phyloP scores from a whole-genome alignment of 2,113 vertebrate genomes.

The Smithornis capensis region DNA sequence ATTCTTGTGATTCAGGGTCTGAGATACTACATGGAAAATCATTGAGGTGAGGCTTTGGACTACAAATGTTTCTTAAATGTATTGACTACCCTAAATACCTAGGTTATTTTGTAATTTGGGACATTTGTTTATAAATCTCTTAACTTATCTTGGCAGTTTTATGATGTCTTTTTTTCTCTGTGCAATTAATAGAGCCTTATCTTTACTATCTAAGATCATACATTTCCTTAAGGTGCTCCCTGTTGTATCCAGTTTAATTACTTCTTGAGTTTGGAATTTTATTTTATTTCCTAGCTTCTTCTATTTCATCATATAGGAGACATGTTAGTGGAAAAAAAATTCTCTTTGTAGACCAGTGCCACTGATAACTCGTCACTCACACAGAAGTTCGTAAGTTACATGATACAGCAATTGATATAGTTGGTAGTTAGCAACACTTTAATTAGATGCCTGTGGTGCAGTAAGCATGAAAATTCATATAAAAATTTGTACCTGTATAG shows the following conservation, averaged over 20 bases:
- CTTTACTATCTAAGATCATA: background rate
- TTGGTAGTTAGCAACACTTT: background rate
- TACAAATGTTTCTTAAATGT: background rate
- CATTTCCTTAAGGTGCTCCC: background rate
- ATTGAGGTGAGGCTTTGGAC: background rate
- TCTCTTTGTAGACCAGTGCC: background rate
- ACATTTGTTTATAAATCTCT: background rate
- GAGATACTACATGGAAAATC: background rate
- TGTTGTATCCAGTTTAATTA: background rate
- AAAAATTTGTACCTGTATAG: background rate
- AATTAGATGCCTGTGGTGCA: background rate
- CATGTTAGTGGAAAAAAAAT: background rate
- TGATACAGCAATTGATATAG: fast-evolving
- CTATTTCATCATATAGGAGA: background rate
- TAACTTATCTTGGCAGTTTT: background rate
- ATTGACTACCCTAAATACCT: background rate
- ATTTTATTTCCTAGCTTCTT: background rate
- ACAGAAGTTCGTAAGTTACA: background rate
- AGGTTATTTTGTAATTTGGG: background rate
- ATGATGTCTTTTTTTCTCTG: background rate
- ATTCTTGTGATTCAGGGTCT: background rate
- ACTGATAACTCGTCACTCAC: background rate
- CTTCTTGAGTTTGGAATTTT: background rate
- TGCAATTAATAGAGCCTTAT: background rate
- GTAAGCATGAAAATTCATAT: background rate